Evolutionary conservation across 2,888 invertebrate genomes (phyloP).

Genomic region (Himalopsyche tibetana): DNA sequence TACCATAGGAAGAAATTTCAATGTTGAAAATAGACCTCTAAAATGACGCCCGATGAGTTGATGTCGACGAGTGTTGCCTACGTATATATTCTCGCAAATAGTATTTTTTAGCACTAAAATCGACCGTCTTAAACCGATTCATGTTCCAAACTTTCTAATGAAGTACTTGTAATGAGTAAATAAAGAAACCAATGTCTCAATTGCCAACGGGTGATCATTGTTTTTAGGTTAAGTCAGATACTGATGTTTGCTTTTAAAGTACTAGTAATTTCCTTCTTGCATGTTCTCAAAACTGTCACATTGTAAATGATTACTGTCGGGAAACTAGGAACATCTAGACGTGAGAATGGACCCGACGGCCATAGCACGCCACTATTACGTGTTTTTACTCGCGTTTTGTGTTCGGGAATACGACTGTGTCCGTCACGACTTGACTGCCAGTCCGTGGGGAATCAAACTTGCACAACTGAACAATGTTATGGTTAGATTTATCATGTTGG

Average conservation of each 20-base stretch:
- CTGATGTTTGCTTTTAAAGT: not conserved
- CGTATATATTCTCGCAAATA: too few relatives aligned
- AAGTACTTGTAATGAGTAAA: too few relatives aligned
- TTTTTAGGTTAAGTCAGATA: too few relatives aligned
- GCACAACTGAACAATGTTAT: slow-evolving; percentile 29
- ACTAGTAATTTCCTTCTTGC: not conserved
- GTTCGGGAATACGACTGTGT: slow-evolving; percentile 5
- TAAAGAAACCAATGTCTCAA: too few relatives aligned
- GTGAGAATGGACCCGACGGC: slow-evolving; percentile 49
- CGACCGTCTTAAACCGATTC: too few relatives aligned
- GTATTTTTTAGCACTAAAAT: too few relatives aligned
- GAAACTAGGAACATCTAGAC: slow-evolving; percentile 47
- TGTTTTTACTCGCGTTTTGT: slow-evolving; percentile 1
- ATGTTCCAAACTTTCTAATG: too few relatives aligned
- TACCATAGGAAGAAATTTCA: too few relatives aligned
- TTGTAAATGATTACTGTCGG: slow-evolving; percentile 43
- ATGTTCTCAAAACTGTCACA: slow-evolving; percentile 45
- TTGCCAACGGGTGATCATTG: too few relatives aligned
- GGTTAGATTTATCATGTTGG: slow-evolving; percentile 16
- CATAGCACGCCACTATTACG: slow-evolving; percentile 10
- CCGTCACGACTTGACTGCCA: slow-evolving; percentile 39
- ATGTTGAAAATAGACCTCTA: too few relatives aligned
- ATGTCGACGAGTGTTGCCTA: too few relatives aligned
- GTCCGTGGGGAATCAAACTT: slow-evolving; percentile 30
- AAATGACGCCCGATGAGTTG: too few relatives aligned